Conservation (phyloP, 2,888 invertebrate genomes). For the Capitulum mitella region DNA sequence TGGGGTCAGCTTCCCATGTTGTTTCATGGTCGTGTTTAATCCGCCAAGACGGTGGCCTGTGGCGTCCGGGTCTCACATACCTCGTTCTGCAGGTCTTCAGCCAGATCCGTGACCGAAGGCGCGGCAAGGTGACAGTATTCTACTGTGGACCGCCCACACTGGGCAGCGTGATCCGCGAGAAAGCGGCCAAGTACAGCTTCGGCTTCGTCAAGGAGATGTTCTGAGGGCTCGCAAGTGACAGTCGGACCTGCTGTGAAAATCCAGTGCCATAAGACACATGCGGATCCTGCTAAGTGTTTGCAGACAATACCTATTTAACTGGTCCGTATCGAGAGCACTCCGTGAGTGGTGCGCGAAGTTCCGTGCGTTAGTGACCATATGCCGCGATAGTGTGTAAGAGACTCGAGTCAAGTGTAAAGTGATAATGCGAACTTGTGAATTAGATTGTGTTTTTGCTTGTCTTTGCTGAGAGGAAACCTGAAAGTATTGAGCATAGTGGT, state of each 20-base stretch:
- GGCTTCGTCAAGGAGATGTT: slow-evolving; percentile 38
- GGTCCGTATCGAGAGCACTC: not conserved
- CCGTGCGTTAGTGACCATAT: too few relatives aligned
- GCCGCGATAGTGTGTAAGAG: too few relatives aligned
- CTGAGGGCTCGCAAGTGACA: slow-evolving; percentile 23
- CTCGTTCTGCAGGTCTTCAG: slow-evolving; percentile 26
- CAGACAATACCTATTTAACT: not conserved
- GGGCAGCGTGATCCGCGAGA: slow-evolving; percentile 34
- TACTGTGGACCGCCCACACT: slow-evolving; percentile 38
- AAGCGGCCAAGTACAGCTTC: slow-evolving; percentile 37
- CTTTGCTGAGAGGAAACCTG: too few relatives aligned
- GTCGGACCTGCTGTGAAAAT: not conserved
- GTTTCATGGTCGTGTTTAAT: too few relatives aligned
- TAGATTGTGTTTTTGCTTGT: too few relatives aligned
- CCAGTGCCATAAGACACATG: not conserved
- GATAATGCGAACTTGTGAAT: too few relatives aligned
- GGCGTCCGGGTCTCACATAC: too few relatives aligned
- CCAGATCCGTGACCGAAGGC: slow-evolving; percentile 33
- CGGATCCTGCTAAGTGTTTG: not conserved
- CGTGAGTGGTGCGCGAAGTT: too few relatives aligned
- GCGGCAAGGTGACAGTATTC: slow-evolving; percentile 37
- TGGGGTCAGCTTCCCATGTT: too few relatives aligned
- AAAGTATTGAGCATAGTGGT: too few relatives aligned
- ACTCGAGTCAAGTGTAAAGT: too few relatives aligned
- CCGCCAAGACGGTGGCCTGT: too few relatives aligned